Conservation (phyloP, 2,797 vertebrate genomes). For the Xenopus petersii region DNA sequence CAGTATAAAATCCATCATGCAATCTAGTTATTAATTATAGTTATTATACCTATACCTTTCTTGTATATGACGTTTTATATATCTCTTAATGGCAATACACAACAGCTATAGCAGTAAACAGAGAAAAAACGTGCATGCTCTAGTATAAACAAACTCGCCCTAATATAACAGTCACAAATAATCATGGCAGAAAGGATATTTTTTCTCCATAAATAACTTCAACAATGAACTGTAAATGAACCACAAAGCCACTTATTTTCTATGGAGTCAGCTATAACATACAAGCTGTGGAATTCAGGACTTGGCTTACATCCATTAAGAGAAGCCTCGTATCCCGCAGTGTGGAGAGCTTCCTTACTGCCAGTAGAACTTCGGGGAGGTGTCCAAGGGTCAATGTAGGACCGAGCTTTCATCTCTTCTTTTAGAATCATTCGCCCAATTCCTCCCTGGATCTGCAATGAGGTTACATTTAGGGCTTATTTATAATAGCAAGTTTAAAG, state of each 20-base stretch:
- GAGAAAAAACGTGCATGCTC: too few species aligned
- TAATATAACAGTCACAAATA: background rate
- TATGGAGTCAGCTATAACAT: background rate
- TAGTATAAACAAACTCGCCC: too few species aligned
- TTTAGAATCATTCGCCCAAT: conserved; percentile 94
- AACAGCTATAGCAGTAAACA: too few species aligned
- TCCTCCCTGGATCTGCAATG: conserved; percentile 84
- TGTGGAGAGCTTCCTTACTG: conserved; percentile 89
- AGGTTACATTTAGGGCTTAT: too few species aligned
- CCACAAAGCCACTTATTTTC: background rate
- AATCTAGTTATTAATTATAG: too few species aligned
- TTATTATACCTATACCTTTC: too few species aligned
- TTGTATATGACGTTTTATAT: too few species aligned
- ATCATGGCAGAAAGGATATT: background rate
- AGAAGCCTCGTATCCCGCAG: conserved; percentile 77
- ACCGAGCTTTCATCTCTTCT: conserved; percentile 96
- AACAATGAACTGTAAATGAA: background rate
- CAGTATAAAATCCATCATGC: too few species aligned
- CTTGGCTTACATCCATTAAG: conserved; percentile 85
- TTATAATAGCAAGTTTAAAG: too few species aligned
- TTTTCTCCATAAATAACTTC: background rate
- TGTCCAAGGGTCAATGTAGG: conserved; percentile 87
- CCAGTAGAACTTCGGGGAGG: conserved; percentile 83
- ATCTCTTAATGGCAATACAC: too few species aligned
- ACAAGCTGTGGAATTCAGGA: background rate